phyloP scores from a whole-genome alignment of 2,113 vertebrate genomes.

The Shinisaurus crocodilurus region DNA sequence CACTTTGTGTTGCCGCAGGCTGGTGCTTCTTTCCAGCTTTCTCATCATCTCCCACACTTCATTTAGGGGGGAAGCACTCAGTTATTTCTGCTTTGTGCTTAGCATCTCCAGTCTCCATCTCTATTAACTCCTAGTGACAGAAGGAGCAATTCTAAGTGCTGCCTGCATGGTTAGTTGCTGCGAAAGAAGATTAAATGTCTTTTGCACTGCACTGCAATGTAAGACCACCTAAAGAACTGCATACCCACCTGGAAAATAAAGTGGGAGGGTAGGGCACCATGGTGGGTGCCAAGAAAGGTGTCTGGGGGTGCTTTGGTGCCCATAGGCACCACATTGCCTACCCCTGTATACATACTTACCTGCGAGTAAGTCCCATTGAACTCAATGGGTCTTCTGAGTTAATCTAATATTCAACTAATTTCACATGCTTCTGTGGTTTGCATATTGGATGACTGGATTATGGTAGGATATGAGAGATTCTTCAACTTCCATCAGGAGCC shows the following conservation, averaged over 20 bases:
- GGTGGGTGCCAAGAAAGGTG: too few species aligned
- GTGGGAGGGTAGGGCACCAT: too few species aligned
- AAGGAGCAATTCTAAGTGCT: conserved; percentile 2
- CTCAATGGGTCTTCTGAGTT: background rate
- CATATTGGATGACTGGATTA: background rate
- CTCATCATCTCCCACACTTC: conserved; percentile 54
- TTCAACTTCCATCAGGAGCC: background rate
- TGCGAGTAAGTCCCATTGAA: background rate
- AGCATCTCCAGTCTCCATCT: conserved; percentile 31
- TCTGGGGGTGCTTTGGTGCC: too few species aligned
- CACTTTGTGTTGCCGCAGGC: conserved; percentile 60
- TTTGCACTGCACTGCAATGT: background rate
- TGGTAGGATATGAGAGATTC: background rate
- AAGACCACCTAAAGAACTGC: background rate
- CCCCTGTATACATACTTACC: background rate
- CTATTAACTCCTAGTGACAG: background rate
- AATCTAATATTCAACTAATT: background rate
- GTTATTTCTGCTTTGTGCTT: conserved; percentile 45
- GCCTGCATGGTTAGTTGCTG: background rate
- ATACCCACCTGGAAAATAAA: background rate
- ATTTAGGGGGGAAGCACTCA: conserved; percentile 43
- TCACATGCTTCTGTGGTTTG: background rate
- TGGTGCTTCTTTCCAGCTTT: conserved; percentile 60
- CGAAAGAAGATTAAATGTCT: background rate
- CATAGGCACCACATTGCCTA: too few species aligned